A percentile compares a stretch with the other conserved stretches of the same genome.
phyloP scores from a whole-genome alignment of 1,140 invertebrate species.

The Scaptomyza pallida region DNA sequence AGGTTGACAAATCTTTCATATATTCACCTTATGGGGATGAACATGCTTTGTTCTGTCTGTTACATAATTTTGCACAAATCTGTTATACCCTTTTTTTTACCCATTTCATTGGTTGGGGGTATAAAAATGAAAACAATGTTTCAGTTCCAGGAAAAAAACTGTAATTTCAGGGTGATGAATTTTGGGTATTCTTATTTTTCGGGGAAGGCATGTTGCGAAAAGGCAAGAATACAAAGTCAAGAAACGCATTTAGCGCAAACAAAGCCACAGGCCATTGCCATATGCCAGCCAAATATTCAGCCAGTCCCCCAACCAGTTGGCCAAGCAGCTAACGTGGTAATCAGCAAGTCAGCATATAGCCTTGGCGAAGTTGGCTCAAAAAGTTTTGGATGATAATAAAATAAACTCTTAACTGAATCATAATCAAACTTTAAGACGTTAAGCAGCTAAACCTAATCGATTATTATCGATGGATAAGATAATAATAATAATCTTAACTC shows the following conservation, averaged over 20 bases:
- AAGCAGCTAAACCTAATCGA: too few species aligned
- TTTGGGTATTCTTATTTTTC: not conserved
- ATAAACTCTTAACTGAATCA: too few species aligned
- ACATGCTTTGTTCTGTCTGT: too few species aligned
- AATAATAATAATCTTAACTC: too few species aligned
- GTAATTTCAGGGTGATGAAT: not conserved
- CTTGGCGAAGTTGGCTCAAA: conserved; percentile 8
- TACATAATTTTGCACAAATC: too few species aligned
- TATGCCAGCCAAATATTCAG: conserved; percentile 32
- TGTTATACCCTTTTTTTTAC: too few species aligned
- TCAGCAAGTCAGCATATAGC: conserved; percentile 29
- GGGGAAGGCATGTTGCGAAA: not conserved
- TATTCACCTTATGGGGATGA: too few species aligned
- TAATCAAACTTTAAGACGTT: too few species aligned
- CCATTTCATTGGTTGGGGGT: too few species aligned
- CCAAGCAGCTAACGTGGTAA: conserved; percentile 12
- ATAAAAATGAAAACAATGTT: conserved; percentile 27
- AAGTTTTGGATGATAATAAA: conserved; percentile 1
- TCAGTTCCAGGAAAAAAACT: conserved; percentile 11
- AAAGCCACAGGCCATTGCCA: conserved; percentile 76
- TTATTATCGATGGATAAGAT: not conserved
- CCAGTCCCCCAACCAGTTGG: conserved; percentile 10
- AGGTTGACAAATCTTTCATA: too few species aligned
- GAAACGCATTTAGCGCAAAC: conserved; percentile 63
- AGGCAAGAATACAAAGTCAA: conserved; percentile 44